Evolutionary conservation across 2,113 vertebrate genomes (phyloP).

Genomic region (Nothoprocta perdicaria): DNA sequence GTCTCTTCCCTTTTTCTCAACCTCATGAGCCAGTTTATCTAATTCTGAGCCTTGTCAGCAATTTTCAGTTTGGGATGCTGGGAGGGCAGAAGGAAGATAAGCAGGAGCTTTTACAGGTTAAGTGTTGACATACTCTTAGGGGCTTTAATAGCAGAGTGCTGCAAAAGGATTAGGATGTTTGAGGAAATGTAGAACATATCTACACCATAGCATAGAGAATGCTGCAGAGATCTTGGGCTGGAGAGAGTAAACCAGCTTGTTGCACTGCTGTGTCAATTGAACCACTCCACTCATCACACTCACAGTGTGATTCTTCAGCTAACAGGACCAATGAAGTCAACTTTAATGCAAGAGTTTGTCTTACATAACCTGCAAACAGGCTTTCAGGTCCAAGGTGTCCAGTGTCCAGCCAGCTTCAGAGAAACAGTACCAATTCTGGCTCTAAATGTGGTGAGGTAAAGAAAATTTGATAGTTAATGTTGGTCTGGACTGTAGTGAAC

Average conservation of each 20-base stretch:
- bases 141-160: not conserved
- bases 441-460: not conserved
- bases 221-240: not conserved
- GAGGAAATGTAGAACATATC: not conserved
- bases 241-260: not conserved
- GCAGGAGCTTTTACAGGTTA: conserved; percentile 41
- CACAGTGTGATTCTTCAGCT: not conserved
- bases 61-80: conserved; percentile 9
- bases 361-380: not conserved
- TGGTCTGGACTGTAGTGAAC: not conserved
- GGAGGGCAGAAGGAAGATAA: conserved; percentile 54
- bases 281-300: no score
- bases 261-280: not conserved
- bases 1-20: conserved; percentile 1
- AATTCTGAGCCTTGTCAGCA: conserved; percentile 50
- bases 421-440: not conserved
- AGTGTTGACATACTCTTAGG: conserved; percentile 20
- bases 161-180: conserved; percentile 18
- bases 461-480: not conserved
- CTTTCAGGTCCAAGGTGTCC: not conserved
- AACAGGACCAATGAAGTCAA: not conserved
- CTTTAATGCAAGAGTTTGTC: not conserved
- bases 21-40: conserved; percentile 56
- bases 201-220: not conserved
- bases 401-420: not conserved